These are phyloP conservation scores for Toxotes jaculatrix DNA, from an alignment of 2,113 vertebrate genomes.

Conservation along the genomic window DNA sequence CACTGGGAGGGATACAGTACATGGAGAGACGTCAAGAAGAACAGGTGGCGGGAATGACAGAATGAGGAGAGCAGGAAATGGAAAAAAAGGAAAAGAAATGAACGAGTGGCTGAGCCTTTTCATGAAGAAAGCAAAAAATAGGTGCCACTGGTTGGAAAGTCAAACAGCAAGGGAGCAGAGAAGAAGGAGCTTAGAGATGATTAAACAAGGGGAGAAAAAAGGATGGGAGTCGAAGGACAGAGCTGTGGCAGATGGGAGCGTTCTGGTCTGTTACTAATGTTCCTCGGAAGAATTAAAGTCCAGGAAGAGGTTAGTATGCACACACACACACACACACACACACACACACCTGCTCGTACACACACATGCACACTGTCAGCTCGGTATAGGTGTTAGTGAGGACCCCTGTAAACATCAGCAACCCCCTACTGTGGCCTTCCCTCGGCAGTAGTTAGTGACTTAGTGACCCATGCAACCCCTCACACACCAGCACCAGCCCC, in stretches of 20 bases:
- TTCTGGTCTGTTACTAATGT: constrained; percentile 79
- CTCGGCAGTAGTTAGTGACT: constrained; percentile 73
- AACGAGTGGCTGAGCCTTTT: constrained; percentile 11
- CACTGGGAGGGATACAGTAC: constrained; percentile 34
- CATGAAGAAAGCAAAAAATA: constrained; percentile 15
- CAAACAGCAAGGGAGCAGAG: neutral
- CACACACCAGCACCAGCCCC: constrained; percentile 43
- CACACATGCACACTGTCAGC: constrained; percentile 23
- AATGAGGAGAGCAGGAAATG: constrained; percentile 42
- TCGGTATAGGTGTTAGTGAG: constrained; percentile 54
- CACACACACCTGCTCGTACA: constrained; percentile 19
- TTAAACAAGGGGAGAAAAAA: constrained; percentile 58
- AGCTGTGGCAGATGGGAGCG: constrained; percentile 74
- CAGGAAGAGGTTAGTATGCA: constrained; percentile 54
- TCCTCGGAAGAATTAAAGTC: constrained; percentile 77
- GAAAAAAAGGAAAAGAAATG: constrained; percentile 3
- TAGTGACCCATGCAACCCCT: constrained; percentile 69
- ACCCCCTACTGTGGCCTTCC: constrained; percentile 44
- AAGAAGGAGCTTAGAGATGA: constrained; percentile 44
- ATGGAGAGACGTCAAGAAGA: constrained; percentile 35
- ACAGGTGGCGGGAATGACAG: constrained; percentile 59
- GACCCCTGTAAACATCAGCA: constrained; percentile 67
- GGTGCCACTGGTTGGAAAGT: constrained; percentile 28
- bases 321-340: constrained; percentile 22
- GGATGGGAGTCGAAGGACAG: constrained; percentile 63